A percentile compares a stretch with the other conserved stretches of the same genome.
These are phyloP conservation scores for Gymnothorax reevesii DNA, from an alignment of 2,797 vertebrate genomes.

Conservation along the genomic window DNA sequence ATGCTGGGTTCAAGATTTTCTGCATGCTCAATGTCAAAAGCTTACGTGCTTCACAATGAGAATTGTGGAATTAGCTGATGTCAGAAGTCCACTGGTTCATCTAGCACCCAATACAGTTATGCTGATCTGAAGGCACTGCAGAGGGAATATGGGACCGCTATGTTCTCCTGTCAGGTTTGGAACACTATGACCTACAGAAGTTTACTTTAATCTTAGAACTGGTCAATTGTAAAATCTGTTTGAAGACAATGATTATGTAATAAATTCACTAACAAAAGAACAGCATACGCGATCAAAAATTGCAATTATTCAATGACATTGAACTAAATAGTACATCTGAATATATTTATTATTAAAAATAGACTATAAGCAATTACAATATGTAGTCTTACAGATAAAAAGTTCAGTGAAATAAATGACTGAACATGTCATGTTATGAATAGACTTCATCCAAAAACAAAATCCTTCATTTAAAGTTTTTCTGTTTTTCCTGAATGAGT, in stretches of 20 bases:
- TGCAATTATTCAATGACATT: not conserved
- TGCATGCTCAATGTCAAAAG: slow-evolving; percentile 32
- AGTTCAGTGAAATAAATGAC: not conserved
- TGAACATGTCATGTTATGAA: not conserved
- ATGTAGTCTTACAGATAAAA: not conserved
- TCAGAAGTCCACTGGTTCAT: slow-evolving; percentile 24
- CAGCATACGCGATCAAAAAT: not conserved
- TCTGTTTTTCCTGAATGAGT: not conserved
- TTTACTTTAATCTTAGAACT: not conserved
- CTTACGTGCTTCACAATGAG: slow-evolving; percentile 29
- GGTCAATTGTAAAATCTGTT: not conserved
- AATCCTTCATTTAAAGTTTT: too few relatives aligned
- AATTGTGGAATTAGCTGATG: slow-evolving; percentile 29
- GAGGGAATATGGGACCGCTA: not conserved
- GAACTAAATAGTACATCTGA: not conserved
- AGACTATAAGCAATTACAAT: too few relatives aligned
- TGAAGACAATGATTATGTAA: not conserved
- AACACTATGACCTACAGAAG: not conserved
- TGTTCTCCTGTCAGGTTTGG: slow-evolving; percentile 1
- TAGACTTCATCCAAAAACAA: not conserved
- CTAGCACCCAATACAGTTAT: slow-evolving; percentile 11
- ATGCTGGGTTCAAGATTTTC: slow-evolving; percentile 21
- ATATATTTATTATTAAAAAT: not conserved
- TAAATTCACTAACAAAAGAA: not conserved
- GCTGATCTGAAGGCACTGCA: not conserved